These are phyloP conservation scores for Pycnomerus fuliginosus DNA, from an alignment of 2,888 invertebrate species.

Conservation along the genomic window DNA sequence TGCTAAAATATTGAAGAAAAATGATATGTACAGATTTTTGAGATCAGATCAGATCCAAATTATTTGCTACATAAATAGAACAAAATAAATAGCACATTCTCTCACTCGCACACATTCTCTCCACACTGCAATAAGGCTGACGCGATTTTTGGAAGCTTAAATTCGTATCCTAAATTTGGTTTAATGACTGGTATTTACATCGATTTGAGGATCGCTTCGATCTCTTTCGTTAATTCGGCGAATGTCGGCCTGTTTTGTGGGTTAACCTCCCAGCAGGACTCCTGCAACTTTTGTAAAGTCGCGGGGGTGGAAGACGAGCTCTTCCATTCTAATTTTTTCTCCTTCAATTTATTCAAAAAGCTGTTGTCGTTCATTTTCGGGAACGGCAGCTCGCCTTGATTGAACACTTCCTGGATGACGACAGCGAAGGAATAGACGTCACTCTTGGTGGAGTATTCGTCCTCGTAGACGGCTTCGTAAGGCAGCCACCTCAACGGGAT, in stretches of 20 bases:
- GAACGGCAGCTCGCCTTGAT: constrained; percentile 75
- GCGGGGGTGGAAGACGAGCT: constrained; percentile 65
- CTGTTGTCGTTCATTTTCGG: constrained; percentile 74
- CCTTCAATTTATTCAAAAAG: constrained; percentile 65
- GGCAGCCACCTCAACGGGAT: constrained; percentile 91
- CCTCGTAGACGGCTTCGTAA: constrained; percentile 84
- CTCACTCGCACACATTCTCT: constrained; percentile 26
- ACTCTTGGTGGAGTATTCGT: constrained; percentile 89
- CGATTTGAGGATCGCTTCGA: constrained; percentile 55
- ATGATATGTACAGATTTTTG: constrained; percentile 44
- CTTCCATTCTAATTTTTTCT: constrained; percentile 67
- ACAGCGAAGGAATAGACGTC: constrained; percentile 92
- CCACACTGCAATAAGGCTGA: constrained; percentile 29
- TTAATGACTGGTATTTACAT: constrained; percentile 44
- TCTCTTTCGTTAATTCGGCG: constrained; percentile 58
- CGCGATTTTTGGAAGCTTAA: constrained; percentile 37
- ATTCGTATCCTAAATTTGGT: constrained; percentile 31
- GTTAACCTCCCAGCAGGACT: constrained; percentile 66
- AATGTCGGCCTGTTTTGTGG: constrained; percentile 70
- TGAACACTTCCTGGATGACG: constrained; percentile 86
- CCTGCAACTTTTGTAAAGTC: constrained; percentile 59
- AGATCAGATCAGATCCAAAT: constrained; percentile 28
- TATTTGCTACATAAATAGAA: constrained; percentile 21
- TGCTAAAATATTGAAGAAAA: constrained; percentile 27
- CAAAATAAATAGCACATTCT: constrained; percentile 24